Base-by-base conservation (phyloP, 92 coral and sea anemone species). In the Porites rus region DNA sequence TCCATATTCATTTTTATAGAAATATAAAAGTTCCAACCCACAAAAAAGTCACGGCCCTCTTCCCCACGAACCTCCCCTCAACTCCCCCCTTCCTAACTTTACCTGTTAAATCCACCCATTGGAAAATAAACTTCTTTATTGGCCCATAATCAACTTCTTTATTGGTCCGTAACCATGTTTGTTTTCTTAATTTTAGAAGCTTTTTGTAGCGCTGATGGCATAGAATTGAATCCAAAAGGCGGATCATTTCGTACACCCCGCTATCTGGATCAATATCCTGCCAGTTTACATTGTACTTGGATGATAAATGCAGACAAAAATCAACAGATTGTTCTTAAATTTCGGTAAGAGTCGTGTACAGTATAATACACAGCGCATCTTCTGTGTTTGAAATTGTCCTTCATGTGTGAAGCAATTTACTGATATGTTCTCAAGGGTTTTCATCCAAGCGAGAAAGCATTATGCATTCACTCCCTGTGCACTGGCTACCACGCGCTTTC, bases 211-310 rank as follows among this genome's bases (percentile, higher is more conserved):
- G 82, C 51, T 56, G 72, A 74, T 8, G 88, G 65, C 19, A 50
- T 89, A 7, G 22, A 65, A 19, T 18, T 92, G 74, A 53, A 18
- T 10, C 2, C 65, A 51, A 25, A 65, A 0, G 82, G 85, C 22
- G 98, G 93, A 3, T 51, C 85, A 52, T 85, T 95, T 58, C 64
- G 31, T 19, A 93, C 94, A 10, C 98, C 96, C 16, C 85, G 84
- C 9, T 93, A 93, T 69, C 94, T 91, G 3, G 72, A 51, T 14
- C 91, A 86, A 79, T 95, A 95, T 61, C 96, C 96, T 3, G 56
- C 91, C 0, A 72, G 65, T 53, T 69, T 83, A 50, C 87, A 69
- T 17, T 95, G 98, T 56, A 89, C 85, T 43, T 95, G 98, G 98
- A 87, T 82, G 65, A 93, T 93, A n/a, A 63, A 91, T 70, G 91